Evolutionary conservation across 1,140 invertebrate species (phyloP), one percentile per base, ranked within the genome.

Genomic region (Ctenoplectra terminalis): DNA sequence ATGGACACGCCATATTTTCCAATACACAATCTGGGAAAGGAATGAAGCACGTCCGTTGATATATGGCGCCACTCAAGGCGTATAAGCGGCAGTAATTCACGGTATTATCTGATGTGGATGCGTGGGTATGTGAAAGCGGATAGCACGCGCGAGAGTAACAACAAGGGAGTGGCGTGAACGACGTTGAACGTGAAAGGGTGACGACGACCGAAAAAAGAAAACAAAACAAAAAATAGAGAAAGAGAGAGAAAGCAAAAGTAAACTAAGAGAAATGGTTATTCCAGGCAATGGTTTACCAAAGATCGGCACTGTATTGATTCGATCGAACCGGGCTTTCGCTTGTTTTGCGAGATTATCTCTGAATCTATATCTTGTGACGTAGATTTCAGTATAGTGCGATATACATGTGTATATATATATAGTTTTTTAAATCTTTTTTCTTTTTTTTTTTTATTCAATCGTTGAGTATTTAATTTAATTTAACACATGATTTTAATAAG

Each of bases 11-110:
- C 83, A 89, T 89, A 86, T 89, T 89, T 89, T 87, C 88, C 88
- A 87, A 89, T 89, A 87, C 86, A 89, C 85, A 87, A 89, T 89
- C 88, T 86, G 76, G 81, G 66, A 87, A 87, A 89, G 88, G 82
- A 89, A 89, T 83, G 84, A 86, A 88, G 78, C 61, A 43, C 61
- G 76, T 54, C 64, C 52, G 83, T 58, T 87, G 88, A 89, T 89
- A 89, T 86, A 89, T 82, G 71, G 73, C 76, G 52, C 73, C 81
- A 89, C 85, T 89, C 83, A 83, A 89, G 85, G 83, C 58, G 75
- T 82, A 87, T 87, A 89, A 89, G 81, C 86, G 86, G 48, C 69
- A 84, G 79, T 89, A 89, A 89, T 89, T 89, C 86, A 89, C 60
- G 72, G 74, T 72, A 89, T 89, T 89, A 89, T 89, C 88, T 87